Percentiles rank a stretch among this genome's conserved stretches.
Conservation (phyloP, 2,888 invertebrate species). For the Holacanthella duospinosa region DNA sequence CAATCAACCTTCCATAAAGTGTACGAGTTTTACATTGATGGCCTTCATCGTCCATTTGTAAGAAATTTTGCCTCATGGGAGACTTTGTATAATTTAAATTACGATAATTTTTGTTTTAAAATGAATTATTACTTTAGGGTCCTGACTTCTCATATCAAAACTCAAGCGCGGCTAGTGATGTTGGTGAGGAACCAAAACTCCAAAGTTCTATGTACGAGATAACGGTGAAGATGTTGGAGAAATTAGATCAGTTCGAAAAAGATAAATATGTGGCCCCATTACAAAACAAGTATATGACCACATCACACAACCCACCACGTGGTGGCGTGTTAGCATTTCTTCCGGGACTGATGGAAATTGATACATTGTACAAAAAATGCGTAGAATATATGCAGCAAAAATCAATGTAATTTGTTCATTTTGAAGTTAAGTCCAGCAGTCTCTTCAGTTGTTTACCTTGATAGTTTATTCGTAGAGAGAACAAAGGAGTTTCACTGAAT, state of each 20-base stretch:
- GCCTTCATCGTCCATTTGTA: background rate
- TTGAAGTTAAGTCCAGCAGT: no score
- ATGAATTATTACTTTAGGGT: no score
- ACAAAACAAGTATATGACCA: slow-evolving; percentile 33
- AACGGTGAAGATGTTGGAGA: slow-evolving; percentile 52
- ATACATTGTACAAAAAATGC: slow-evolving; percentile 35
- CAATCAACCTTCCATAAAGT: slow-evolving; percentile 9
- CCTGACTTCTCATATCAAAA: no score
- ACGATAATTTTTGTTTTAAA: no score
- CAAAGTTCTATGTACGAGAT: slow-evolving; percentile 51
- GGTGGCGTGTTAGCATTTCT: slow-evolving; percentile 76
- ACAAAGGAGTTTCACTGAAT: slow-evolving; percentile 11
- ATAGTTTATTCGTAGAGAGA: slow-evolving; percentile 11
- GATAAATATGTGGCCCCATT: slow-evolving; percentile 38
- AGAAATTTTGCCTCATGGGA: no score
- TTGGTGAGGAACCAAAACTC: slow-evolving; percentile 49
- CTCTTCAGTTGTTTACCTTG: no score
- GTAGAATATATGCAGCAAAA: slow-evolving; percentile 9
- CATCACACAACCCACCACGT: slow-evolving; percentile 26
- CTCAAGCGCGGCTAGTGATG: slow-evolving; percentile 35
- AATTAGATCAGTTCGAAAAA: slow-evolving; percentile 56
- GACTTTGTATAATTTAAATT: no score
- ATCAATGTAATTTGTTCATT: no score
- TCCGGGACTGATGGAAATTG: slow-evolving; percentile 66
- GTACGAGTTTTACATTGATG: slow-evolving; percentile 20